Base-by-base conservation (phyloP, 2,888 invertebrate genomes). In the Hypolimnas misippus region DNA sequence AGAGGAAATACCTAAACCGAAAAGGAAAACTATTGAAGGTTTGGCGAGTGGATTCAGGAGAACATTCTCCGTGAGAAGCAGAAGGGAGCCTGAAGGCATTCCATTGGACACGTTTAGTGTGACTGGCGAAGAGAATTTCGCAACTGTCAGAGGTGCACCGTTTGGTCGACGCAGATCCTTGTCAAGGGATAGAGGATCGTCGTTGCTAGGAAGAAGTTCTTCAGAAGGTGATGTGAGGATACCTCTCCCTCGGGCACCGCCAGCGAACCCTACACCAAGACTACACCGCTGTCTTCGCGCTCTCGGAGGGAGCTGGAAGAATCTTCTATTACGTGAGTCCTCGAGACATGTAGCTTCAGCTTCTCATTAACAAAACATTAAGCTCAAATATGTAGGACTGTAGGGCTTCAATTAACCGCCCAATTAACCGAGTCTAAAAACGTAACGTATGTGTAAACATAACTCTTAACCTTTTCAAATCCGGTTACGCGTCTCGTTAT, bases 241-340 rank as follows among this genome's bases (percentile, higher is more conserved):
- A 77, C 74, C 81, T 0, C 78, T 74, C 0, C 87, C 90, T 0
- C 84, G 88, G 4, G 84, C 89, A 0, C 86, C 90, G 1, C 86
- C 86, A 0, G 74, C 84, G 14, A 83, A 88, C 38, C 92, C 92
- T 62, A 76, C 86, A 3, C 91, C 93, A 52, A 89, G 93, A 29
- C 84, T 94, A 71, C 94, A 95, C 84, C 95, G 95, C 83, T 96
- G 95, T 83, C 94, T 96, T 70, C 94, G 94, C 74, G 95, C 94
- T 67, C 93, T 96, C 74, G 95, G 95, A 79, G 96, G 96, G 71
- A 95, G 95, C 88, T 96, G 96, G 96, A 95, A 94, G 89, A 96
- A 96, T 88, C 93, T 96, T 70, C 92, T 96, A 79, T 94, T 95
- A 93, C 93, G 96, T 96, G 94, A 96, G 96, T 95, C 77, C 77